Base-by-base conservation (phyloP, 2,113 vertebrate species). In the Myiagra hebetior region DNA sequence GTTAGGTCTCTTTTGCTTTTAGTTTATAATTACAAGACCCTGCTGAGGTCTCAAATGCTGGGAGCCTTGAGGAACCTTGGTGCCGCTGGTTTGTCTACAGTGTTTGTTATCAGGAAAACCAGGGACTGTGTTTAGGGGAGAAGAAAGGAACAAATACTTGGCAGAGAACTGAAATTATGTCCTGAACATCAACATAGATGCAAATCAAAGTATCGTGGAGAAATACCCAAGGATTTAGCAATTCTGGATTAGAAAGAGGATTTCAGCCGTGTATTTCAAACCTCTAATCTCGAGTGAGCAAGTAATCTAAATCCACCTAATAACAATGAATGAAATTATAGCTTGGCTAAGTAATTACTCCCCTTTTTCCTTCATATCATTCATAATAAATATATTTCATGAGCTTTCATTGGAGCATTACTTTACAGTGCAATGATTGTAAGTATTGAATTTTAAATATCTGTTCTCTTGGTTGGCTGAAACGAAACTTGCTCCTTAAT, bases 231-330 rank as follows among this genome's bases (percentile, higher is more conserved):
- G 91, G 97, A 96, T 95, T 96, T 97, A 96, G 67, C 67, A 90
- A 75, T 92, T 96, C 89, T 95, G 97, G 86, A 73, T 95, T 90
- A 85, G 73, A 84, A n/a, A 19, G 95, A 96, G 94, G 97, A 97
- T 96, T 97, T 97, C 94, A 95, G 90, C 83, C 57, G 3, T 93
- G 94, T 92, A 89, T 94, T 95, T 96, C 94, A 86, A 96, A 91
- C 86, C 49, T 73, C 95, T 97, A 96, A 97, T 97, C 97, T 97
- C 2, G 2, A 89, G 94, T 62, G 52, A 97, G 95, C 87, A 65
- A 96, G 55, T 90, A 97, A 91, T 92, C 91, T 95, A 92, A 93
- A 97, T 89, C 96, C 74, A 89, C 91, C 93, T 97, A 96, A 96
- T 97, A 96, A 91, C 65, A 84, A 62, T 68, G 92, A 87, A 91